Percentiles rank a stretch among this genome's conserved stretches.
Evolutionary conservation across 2,888 invertebrate genomes (phyloP).

Genomic region (Zonitis immaculata): DNA sequence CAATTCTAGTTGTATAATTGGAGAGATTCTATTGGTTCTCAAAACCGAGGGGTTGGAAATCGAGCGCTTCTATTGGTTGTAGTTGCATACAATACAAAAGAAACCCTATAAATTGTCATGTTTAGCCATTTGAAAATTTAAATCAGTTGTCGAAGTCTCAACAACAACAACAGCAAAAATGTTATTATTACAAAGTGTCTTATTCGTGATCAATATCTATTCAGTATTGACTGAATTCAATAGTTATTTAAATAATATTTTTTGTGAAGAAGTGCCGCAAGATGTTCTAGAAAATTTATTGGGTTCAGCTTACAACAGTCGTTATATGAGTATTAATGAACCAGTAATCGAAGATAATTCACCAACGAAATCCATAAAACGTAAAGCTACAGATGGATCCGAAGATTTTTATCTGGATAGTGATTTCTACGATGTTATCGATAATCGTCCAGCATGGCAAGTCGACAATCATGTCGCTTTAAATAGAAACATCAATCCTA

Average conservation of each 20-base stretch:
- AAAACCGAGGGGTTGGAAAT: too few relatives aligned
- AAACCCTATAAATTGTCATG: too few relatives aligned
- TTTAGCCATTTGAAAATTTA: too few relatives aligned
- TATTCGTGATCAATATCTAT: background rate
- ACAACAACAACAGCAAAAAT: too few relatives aligned
- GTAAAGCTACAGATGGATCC: background rate
- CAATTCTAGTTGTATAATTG: too few relatives aligned
- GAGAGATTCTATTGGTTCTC: too few relatives aligned
- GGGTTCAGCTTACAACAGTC: background rate
- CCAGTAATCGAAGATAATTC: background rate
- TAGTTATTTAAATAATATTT: background rate
- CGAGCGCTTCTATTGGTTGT: too few relatives aligned
- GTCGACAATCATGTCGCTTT: background rate
- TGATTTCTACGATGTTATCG: background rate
- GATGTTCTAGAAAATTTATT: background rate
- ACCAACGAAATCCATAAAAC: background rate
- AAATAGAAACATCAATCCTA: background rate
- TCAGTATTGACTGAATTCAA: background rate
- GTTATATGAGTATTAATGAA: constrained; percentile 1
- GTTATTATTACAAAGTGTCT: background rate
- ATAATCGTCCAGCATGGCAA: background rate
- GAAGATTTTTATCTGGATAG: background rate
- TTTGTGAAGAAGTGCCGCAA: background rate
- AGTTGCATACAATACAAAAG: too few relatives aligned
- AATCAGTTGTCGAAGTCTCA: too few relatives aligned